A percentile compares a stretch with the other conserved stretches of the same genome.
These are phyloP conservation scores for Acleris laterana DNA, from an alignment of 2,888 invertebrate species.

Conservation along the genomic window DNA sequence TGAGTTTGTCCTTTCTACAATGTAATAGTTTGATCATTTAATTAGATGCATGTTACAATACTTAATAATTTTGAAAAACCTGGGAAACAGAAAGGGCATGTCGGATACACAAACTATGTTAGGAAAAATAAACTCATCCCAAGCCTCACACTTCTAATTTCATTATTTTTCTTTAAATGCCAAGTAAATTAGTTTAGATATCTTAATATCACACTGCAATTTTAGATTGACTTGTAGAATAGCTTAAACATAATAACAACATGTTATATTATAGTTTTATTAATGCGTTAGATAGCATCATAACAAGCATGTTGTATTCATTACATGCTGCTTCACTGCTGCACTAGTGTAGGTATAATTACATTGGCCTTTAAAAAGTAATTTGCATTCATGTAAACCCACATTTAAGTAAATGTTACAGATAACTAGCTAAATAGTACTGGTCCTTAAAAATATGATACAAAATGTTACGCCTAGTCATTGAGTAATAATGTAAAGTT, in stretches of 20 bases:
- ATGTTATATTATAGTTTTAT: background rate
- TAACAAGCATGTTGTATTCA: conserved; percentile 2
- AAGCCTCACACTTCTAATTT: too few relatives aligned
- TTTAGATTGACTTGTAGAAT: background rate
- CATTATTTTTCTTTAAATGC: too few relatives aligned
- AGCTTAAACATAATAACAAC: background rate
- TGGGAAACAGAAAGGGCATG: too few relatives aligned
- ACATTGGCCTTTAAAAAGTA: background rate
- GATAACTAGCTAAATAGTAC: conserved; percentile 13
- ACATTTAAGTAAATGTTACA: background rate
- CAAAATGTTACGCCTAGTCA: conserved; percentile 38
- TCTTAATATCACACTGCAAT: background rate
- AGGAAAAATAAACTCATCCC: too few relatives aligned
- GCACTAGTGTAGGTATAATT: background rate
- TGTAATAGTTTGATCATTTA: too few relatives aligned
- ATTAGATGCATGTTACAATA: too few relatives aligned
- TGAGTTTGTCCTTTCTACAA: too few relatives aligned
- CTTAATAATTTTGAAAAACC: too few relatives aligned
- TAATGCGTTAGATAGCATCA: background rate
- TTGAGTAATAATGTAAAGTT: conserved; percentile 82
- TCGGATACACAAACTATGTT: too few relatives aligned
- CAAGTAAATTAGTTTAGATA: background rate
- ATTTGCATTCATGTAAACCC: conserved; percentile 6
- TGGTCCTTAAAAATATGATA: conserved; percentile 30
- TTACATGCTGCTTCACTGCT: background rate